Percentiles rank a stretch among this genome's conserved stretches.
Evolutionary conservation across 2,888 invertebrate species (phyloP).

Genomic region (Coelogynopora nodosa): DNA sequence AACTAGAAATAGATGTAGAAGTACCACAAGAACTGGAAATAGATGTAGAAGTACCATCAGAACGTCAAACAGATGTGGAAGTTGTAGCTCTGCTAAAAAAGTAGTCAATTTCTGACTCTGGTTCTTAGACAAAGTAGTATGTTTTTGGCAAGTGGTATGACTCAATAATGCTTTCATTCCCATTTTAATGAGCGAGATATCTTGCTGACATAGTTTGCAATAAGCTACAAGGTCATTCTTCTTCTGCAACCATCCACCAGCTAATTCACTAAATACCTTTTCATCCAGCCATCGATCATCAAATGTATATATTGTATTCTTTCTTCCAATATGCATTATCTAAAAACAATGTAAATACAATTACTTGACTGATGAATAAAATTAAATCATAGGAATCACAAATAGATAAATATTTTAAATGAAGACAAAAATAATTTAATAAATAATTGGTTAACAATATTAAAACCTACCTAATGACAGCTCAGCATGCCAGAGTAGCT

Average conservation of each 20-base stretch:
- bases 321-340: not conserved
- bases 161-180: not conserved
- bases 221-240: not conserved
- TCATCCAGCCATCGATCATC: not conserved
- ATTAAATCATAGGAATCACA: no score
- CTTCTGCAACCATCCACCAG: not conserved
- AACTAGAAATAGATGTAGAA: not conserved
- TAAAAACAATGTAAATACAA: not conserved
- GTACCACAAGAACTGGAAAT: not conserved
- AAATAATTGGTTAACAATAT: no score
- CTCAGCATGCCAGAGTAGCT: not conserved
- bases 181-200: not conserved
- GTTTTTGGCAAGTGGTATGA: not conserved
- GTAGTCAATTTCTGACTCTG: not conserved
- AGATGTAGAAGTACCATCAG: not conserved
- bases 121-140: not conserved
- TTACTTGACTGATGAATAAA: not conserved
- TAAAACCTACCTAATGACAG: not conserved
- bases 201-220: not conserved
- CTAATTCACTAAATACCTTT: not conserved
- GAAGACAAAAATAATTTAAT: no score
- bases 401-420: no score
- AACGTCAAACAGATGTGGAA: not conserved
- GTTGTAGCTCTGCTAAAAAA: not conserved
- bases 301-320: not conserved